Evolutionary conservation across 1,140 invertebrate species (phyloP), one percentile per base, ranked within the genome.

Genomic region (Diplogasteroides magnus): DNA sequence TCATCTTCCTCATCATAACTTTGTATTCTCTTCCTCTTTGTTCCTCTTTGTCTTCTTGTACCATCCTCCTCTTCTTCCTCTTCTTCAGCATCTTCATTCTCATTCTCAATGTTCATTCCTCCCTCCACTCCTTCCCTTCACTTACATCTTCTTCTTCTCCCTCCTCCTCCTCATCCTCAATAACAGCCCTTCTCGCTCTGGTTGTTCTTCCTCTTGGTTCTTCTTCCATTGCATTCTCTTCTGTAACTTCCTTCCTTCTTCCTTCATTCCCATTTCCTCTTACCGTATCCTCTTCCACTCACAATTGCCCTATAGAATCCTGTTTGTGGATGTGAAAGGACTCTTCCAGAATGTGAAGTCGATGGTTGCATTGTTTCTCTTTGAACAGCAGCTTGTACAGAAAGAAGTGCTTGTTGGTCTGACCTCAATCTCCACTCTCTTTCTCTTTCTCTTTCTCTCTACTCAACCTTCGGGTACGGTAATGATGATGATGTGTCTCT

Each of bases 1-100:
- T n/a, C n/a, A n/a, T n/a, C n/a, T n/a, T n/a, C n/a, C n/a, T n/a
- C n/a, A n/a, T n/a, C n/a, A n/a, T n/a, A n/a, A n/a, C n/a, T n/a
- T n/a, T n/a, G n/a, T n/a, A n/a, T n/a, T n/a, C n/a, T 64, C n/a
- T 64, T 64, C 31, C 56, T 64, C 32, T 64, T 64, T 14, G 14
- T 64, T 48, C 62, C 62, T 27, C 62, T 31, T 31, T 62, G 28
- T 31, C n/a, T 31, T 31, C n/a, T 31, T 31, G 37, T 1, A 23
- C n/a, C 13, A 23, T 14, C 23, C 31, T 25, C 25, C 2, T 19
- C 31, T 19, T n/a, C n/a, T 2, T 31, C 1, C n/a, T 14, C 15
- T 2, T 2, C 13, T 15, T 14, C 25, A 23, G 37, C 31, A 28
- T 29, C 19, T 27, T 14, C 60, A 29, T 27, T 19, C 28, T 29